Percentiles rank a stretch among this genome's conserved stretches.
Conservation (phyloP, 1,140 invertebrate species). For the Anthonomus grandis region DNA sequence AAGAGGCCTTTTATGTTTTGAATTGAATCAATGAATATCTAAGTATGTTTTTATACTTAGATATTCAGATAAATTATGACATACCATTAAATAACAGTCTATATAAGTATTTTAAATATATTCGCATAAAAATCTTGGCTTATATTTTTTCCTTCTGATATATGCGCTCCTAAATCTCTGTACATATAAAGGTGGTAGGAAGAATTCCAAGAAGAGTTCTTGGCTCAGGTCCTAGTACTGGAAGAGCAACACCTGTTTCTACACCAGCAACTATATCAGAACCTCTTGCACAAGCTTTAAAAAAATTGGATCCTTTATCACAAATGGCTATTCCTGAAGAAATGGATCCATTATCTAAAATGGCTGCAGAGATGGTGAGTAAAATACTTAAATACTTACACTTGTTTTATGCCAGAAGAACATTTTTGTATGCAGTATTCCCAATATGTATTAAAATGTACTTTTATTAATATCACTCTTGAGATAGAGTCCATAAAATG, state of each 20-base stretch:
- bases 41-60: too few species aligned
- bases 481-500: too few species aligned
- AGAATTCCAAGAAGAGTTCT: constrained; percentile 49
- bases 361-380: constrained; percentile 58
- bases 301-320: constrained; percentile 71
- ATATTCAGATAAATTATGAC: too few species aligned
- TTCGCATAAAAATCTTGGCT: too few species aligned
- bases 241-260: constrained; percentile 52
- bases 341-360: constrained; percentile 62
- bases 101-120: too few species aligned
- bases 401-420: not conserved
- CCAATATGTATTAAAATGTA: not conserved
- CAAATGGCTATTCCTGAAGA: constrained; percentile 63
- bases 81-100: too few species aligned
- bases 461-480: not conserved
- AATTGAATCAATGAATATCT: too few species aligned
- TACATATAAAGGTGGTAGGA: constrained; percentile 49
- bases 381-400: not conserved
- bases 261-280: constrained; percentile 52
- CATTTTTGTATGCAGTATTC: not conserved
- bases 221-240: constrained; percentile 52
- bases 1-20: too few species aligned
- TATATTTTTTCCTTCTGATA: too few species aligned
- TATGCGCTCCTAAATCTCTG: constrained; percentile 7
- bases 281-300: constrained; percentile 59